A percentile compares a stretch with the other conserved stretches of the same genome.
These are phyloP conservation scores for Rhadinocentrus ornatus DNA, from an alignment of 2,797 vertebrate genomes.

Conservation along the genomic window DNA sequence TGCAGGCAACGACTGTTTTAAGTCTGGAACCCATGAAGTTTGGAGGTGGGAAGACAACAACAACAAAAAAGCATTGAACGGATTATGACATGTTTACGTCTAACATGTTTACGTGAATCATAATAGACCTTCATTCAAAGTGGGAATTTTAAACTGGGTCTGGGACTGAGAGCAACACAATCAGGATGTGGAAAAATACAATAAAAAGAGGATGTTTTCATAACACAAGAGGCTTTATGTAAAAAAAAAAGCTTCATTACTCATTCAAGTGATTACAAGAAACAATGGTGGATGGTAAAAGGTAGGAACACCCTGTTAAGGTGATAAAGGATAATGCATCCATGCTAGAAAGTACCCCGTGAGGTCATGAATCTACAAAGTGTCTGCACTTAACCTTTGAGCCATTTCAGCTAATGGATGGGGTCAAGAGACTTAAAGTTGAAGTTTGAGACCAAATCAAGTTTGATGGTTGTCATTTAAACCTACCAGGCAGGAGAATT, in stretches of 20 bases:
- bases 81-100: constrained; percentile 49
- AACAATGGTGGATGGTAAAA: constrained; percentile 12
- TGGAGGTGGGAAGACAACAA: too few species aligned
- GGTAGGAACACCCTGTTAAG: not conserved
- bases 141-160: constrained; percentile 1
- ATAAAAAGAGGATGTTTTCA: not conserved
- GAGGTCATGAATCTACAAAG: constrained; percentile 28
- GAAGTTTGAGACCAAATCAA: constrained; percentile 34
- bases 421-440: constrained; percentile 32
- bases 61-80: constrained; percentile 10
- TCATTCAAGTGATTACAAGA: constrained; percentile 34
- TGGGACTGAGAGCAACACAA: constrained; percentile 15
- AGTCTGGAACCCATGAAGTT: too few species aligned
- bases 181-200: not conserved
- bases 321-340: constrained; percentile 19
- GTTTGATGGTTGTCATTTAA: constrained; percentile 42
- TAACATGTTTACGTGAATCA: constrained; percentile 20
- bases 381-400: constrained; percentile 47
- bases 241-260: constrained; percentile 14
- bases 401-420: constrained; percentile 45
- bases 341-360: constrained; percentile 13
- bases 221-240: constrained; percentile 12
- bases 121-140: constrained; percentile 28
- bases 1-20: too few species aligned
- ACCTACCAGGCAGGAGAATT: constrained; percentile 13